Conservation (phyloP, 2,888 invertebrate genomes). For the Diplolepis rosae region DNA sequence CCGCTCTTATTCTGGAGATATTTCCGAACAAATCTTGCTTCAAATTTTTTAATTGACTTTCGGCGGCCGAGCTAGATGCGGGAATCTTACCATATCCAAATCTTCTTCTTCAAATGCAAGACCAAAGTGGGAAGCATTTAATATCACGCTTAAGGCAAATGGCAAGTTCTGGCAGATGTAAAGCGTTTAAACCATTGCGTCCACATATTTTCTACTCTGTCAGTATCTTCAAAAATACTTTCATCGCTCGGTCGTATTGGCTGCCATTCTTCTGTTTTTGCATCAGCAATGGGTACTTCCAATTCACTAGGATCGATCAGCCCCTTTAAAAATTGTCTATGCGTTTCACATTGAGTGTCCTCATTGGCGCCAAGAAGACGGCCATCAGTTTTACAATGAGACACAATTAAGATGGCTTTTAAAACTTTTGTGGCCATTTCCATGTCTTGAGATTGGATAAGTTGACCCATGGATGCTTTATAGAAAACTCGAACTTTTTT, state of each 20-base stretch:
- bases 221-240: background rate
- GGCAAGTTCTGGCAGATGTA: background rate
- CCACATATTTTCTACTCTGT: background rate
- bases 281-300: background rate
- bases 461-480: no score
- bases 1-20: background rate
- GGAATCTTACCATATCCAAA: slow-evolving; percentile 1
- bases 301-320: background rate
- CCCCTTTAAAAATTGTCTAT: background rate
- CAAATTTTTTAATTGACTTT: slow-evolving; percentile 1
- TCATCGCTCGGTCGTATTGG: background rate
- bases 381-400: slow-evolving; percentile 2
- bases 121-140: background rate
- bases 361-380: background rate
- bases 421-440: background rate
- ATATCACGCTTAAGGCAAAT: background rate
- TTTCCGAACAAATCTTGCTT: background rate
- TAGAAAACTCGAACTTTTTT: background rate
- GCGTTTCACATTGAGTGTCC: background rate
- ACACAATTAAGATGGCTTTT: background rate
- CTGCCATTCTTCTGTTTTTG: background rate
- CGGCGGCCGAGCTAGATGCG: background rate
- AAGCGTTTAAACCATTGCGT: background rate
- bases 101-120: background rate
- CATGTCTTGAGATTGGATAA: no score